A percentile compares a stretch with the other conserved stretches of the same genome.
phyloP scores from a whole-genome alignment of 2,888 invertebrate genomes.

The Xestia xanthographa region DNA sequence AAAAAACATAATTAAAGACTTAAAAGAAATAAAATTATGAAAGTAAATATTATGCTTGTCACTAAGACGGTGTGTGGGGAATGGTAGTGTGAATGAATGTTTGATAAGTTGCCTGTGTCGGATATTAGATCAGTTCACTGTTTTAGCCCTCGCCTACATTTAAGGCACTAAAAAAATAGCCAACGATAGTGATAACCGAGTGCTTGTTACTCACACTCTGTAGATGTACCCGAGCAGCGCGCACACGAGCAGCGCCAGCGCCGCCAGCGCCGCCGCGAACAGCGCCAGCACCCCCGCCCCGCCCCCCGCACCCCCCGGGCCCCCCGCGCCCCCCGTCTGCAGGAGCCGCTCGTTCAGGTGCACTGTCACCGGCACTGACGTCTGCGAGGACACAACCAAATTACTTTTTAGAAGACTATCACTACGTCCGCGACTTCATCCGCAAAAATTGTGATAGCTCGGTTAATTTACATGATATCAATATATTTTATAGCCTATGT shows the following conservation, averaged over 20 bases:
- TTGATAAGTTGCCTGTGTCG: too few species aligned
- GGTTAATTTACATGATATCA: too few species aligned
- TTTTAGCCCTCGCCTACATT: background rate
- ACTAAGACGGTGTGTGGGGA: too few species aligned
- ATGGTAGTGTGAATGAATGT: too few species aligned
- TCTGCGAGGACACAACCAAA: slow-evolving; percentile 71
- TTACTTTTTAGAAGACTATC: background rate
- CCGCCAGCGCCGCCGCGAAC: slow-evolving; percentile 93
- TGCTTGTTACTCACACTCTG: slow-evolving; percentile 90
- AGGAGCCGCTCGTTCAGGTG: slow-evolving; percentile 89
- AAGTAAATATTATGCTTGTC: too few species aligned
- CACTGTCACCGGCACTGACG: slow-evolving; percentile 92
- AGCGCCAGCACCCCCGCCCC: slow-evolving; percentile 92
- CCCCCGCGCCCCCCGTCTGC: slow-evolving; percentile 84
- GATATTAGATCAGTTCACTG: background rate
- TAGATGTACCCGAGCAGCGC: slow-evolving; percentile 95
- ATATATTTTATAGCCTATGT: too few species aligned
- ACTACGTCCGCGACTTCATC: too few species aligned
- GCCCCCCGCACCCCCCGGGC: slow-evolving; percentile 89
- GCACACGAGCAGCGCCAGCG: slow-evolving; percentile 94
- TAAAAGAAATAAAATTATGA: too few species aligned
- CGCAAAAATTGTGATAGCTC: too few species aligned
- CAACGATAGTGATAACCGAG: background rate
- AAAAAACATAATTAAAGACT: too few species aligned
- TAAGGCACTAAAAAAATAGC: background rate